A percentile compares a stretch with the other conserved stretches of the same genome.
These are phyloP conservation scores for Microcebus jonahi DNA, from an alignment of 2,113 vertebrate genomes.

Conservation along the genomic window DNA sequence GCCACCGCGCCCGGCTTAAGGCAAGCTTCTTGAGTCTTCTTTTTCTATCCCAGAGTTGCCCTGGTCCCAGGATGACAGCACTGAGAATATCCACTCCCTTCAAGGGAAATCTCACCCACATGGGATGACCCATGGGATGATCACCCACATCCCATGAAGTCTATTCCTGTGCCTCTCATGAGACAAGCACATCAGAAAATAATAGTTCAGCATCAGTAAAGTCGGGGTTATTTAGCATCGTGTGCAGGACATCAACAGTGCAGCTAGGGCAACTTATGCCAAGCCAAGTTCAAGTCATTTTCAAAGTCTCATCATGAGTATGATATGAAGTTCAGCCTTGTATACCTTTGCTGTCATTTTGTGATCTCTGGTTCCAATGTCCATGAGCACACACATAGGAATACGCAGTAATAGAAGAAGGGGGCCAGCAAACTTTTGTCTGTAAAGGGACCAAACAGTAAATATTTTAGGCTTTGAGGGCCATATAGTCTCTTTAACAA, in stretches of 20 bases:
- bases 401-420: background rate
- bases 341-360: conserved; percentile 9
- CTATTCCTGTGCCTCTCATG: background rate
- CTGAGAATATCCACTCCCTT: background rate
- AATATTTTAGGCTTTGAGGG: background rate
- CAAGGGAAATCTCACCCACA: background rate
- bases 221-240: background rate
- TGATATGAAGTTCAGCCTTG: background rate
- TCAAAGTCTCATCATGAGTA: background rate
- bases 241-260: background rate
- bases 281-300: background rate
- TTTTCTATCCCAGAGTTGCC: background rate
- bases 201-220: background rate
- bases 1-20: no score
- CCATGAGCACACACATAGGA: background rate
- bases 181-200: conserved; percentile 21
- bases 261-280: background rate
- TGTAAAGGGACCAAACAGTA: background rate
- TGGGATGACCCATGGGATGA: no score
- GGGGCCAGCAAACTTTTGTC: background rate
- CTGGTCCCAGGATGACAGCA: background rate
- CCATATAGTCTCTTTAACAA: background rate
- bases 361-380: background rate
- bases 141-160: background rate
- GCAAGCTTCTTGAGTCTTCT: background rate